phyloP scores from a whole-genome alignment of 2,888 invertebrate genomes.

The Oscheius myriophilus region DNA sequence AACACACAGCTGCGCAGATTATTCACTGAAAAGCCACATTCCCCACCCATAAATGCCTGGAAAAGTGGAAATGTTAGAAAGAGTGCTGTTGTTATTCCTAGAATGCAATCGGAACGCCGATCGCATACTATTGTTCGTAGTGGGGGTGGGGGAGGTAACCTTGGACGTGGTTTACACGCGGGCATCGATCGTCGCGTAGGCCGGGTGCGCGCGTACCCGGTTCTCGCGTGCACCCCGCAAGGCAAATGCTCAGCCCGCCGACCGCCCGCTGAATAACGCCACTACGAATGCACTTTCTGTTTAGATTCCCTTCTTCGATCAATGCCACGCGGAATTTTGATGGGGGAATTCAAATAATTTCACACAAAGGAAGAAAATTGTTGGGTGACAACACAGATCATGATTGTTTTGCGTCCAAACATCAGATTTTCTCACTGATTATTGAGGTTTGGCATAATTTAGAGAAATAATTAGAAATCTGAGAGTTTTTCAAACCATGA shows the following conservation, averaged over 20 bases:
- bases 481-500: no score
- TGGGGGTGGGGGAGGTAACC: slow-evolving; percentile 23
- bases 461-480: no score
- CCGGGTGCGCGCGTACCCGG: slow-evolving; percentile 28
- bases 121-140: slow-evolving; percentile 28
- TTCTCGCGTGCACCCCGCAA: slow-evolving; percentile 18
- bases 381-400: no score
- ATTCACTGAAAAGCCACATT: not conserved
- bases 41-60: not conserved
- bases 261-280: no score
- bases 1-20: slow-evolving; percentile 10
- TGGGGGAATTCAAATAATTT: no score
- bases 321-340: no score
- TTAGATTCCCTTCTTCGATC: no score
- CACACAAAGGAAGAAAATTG: no score
- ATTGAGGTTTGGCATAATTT: no score
- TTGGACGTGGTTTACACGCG: slow-evolving; percentile 31
- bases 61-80: not conserved
- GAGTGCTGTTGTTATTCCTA: not conserved
- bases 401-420: no score
- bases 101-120: not conserved
- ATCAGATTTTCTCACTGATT: no score
- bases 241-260: slow-evolving; percentile 11
- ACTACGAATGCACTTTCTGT: no score
- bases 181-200: slow-evolving; percentile 26